phyloP scores from a whole-genome alignment of 2,797 vertebrate species.

The Bucorvus abyssinicus region DNA sequence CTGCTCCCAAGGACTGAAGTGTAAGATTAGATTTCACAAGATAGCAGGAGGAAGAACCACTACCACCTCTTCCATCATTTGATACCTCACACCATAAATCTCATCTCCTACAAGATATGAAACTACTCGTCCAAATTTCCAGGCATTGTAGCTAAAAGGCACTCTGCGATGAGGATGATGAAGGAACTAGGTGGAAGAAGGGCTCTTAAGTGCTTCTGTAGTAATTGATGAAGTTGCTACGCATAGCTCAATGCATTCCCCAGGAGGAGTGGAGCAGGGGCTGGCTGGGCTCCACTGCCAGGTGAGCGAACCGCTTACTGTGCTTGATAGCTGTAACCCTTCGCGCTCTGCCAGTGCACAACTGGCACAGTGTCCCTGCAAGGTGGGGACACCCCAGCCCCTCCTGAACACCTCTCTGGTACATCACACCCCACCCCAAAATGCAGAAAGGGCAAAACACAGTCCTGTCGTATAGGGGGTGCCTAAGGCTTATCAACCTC shows the following conservation, averaged over 20 bases:
- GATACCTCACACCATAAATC: neutral
- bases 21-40: neutral
- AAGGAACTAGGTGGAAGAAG: neutral
- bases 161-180: neutral
- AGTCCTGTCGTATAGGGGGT: too few relatives aligned
- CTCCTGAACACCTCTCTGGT: neutral
- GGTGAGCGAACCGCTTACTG: neutral
- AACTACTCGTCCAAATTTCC: neutral
- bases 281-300: neutral
- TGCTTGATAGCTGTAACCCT: neutral
- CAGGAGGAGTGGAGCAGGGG: neutral
- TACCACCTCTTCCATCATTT: neutral
- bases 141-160: neutral
- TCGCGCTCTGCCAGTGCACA: neutral
- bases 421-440: fast-evolving
- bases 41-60: neutral
- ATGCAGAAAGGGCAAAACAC: neutral
- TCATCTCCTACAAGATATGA: neutral
- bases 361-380: fast-evolving
- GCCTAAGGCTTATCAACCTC: neutral
- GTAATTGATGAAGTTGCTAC: neutral
- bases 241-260: neutral
- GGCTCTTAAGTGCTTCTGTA: neutral
- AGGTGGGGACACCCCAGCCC: neutral
- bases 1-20: neutral